Evolutionary conservation across 2,113 vertebrate species (phyloP).

Genomic region (Oncorhynchus mykiss): DNA sequence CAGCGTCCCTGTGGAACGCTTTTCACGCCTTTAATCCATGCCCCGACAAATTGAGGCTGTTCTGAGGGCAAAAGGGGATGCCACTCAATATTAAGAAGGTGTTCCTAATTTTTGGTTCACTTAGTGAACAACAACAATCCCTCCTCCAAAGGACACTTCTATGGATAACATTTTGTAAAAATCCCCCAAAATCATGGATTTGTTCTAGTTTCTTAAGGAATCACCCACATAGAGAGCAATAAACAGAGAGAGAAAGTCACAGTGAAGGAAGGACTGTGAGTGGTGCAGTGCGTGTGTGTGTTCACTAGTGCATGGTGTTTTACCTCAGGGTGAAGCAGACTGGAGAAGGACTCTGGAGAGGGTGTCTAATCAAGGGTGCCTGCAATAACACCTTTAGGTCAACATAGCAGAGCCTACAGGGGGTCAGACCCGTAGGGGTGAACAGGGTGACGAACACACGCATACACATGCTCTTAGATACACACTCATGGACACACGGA

Average conservation of each 20-base stretch:
- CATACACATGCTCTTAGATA: background rate
- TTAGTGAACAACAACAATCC: too few relatives aligned
- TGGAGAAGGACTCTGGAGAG: background rate
- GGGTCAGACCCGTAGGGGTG: background rate
- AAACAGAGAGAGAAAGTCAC: background rate
- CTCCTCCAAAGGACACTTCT: too few relatives aligned
- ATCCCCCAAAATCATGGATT: too few relatives aligned
- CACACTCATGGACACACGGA: background rate
- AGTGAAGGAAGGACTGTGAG: background rate
- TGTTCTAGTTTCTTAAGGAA: too few relatives aligned
- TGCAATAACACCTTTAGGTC: background rate
- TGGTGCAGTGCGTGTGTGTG: background rate
- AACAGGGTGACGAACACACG: background rate
- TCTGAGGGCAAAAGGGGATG: too few relatives aligned
- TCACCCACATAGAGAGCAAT: background rate
- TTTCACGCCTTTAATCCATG: too few relatives aligned
- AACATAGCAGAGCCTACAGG: background rate
- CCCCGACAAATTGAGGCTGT: too few relatives aligned
- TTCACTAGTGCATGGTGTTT: background rate
- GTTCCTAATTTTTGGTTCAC: background rate
- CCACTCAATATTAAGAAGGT: background rate
- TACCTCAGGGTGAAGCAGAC: background rate
- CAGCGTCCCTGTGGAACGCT: too few relatives aligned
- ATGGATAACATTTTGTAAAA: background rate
- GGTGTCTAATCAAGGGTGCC: too few relatives aligned